Evolutionary conservation across 2,888 invertebrate genomes (phyloP), one percentile per base, ranked within the genome.

Genomic region (Cephus sareptanus): DNA sequence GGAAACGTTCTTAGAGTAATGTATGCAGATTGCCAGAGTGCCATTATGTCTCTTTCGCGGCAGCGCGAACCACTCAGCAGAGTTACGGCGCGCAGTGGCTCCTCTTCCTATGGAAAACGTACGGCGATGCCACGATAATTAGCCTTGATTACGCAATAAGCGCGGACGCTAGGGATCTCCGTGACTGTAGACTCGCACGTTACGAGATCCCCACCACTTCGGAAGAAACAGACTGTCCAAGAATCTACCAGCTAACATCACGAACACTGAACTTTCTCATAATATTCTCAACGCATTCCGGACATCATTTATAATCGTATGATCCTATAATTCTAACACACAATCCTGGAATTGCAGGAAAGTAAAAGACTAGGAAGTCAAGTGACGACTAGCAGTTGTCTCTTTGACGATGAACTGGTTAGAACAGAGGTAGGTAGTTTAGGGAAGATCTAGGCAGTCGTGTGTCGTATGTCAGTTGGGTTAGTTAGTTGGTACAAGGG

Each of bases 21-120:
- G 83, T 88, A 90, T 90, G 90, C 90, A 90, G 89, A 90, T 90
- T 90, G 85, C 87, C 84, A 81, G 83, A 85, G 85, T 88, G 85
- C 86, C 85, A 89, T 89, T 90, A 89, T 85, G 86, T 89, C 89
- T 88, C 88, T 86, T 88, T 89, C 83, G 83, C 82, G 83, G 83
- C 81, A 81, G 78, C 79, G 79, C 79, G 76, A 79, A 78, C 78
- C 74, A 80, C 81, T 77, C 75, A 34, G 76, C 76, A 35, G 56
- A 33, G 69, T 76, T 71, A 71, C 23, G 35, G 31, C 70, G 73
- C 12, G 23, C 35, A 73, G 31, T 70, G 78, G 77, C 81, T 85
- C 84, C 81, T 82, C 78, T 82, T 82, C 80, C 84, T 79, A 82
- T 81, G 84, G 85, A 85, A 87, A 86, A 83, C 83, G 83, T 78